Evolutionary conservation across 2,113 vertebrate genomes (phyloP).

Genomic region (Macaca mulatta): DNA sequence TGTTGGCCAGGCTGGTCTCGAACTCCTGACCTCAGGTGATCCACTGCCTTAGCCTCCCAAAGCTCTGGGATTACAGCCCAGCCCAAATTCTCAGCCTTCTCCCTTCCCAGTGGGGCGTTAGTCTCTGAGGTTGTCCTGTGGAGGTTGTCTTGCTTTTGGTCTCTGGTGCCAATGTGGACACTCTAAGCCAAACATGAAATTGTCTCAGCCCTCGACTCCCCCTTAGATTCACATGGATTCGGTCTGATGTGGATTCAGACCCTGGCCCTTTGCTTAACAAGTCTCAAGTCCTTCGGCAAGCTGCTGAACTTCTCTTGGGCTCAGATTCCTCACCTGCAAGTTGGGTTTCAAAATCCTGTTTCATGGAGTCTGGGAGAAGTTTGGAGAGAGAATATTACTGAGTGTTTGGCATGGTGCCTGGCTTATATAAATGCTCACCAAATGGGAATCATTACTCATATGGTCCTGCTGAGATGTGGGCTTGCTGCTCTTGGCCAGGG

Average conservation of each 20-base stretch:
- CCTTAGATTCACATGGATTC: not conserved
- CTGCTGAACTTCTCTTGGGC: not conserved
- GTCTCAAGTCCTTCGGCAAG: not conserved
- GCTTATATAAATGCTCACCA: not conserved
- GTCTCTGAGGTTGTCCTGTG: not conserved
- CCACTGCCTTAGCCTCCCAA: too few species aligned
- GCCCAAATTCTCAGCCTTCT: not conserved
- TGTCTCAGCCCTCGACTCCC: not conserved
- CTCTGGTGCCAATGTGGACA: not conserved
- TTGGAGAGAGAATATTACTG: not conserved
- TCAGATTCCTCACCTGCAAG: not conserved
- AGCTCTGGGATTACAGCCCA: too few species aligned
- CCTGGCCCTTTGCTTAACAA: not conserved
- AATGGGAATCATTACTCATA: not conserved
- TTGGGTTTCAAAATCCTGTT: conserved; percentile 2
- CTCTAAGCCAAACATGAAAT: conserved; percentile 17
- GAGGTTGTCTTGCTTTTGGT: not conserved
- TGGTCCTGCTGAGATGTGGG: not conserved
- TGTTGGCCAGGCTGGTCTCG: too few species aligned
- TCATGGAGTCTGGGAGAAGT: not conserved
- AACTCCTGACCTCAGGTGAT: too few species aligned
- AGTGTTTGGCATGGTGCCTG: not conserved
- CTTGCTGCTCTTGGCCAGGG: not conserved
- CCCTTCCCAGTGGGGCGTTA: not conserved
- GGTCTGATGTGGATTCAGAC: not conserved